A percentile compares a stretch with the other conserved stretches of the same genome.
Evolutionary conservation across 2,113 vertebrate genomes (phyloP).

Genomic region (Triplophysa tibetana): DNA sequence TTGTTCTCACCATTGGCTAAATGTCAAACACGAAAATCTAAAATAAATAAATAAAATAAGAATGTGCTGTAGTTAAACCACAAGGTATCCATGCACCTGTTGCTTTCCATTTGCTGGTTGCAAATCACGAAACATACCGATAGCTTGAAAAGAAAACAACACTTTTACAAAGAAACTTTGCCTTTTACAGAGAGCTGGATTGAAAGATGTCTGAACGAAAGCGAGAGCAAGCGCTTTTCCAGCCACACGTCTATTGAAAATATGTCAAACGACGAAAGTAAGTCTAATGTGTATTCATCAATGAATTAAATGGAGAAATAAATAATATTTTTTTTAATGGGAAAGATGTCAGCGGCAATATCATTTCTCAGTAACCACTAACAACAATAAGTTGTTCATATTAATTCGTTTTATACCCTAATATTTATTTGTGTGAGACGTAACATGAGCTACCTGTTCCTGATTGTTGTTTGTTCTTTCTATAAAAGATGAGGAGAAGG

Average conservation of each 20-base stretch:
- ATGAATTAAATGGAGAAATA: not conserved
- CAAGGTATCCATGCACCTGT: constrained; percentile 22
- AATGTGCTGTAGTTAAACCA: not conserved
- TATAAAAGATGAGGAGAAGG: constrained; percentile 94
- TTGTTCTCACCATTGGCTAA: not conserved
- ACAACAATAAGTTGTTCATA: too few relatives aligned
- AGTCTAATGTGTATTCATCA: constrained; percentile 63
- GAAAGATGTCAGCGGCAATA: too few relatives aligned
- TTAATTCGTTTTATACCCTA: constrained; percentile 5
- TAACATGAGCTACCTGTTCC: not conserved
- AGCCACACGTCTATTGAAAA: constrained; percentile 96
- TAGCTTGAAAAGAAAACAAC: not conserved
- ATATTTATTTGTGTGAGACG: constrained; percentile 19
- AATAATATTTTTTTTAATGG: not conserved
- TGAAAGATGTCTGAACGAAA: constrained; percentile 98
- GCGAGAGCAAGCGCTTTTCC: constrained; percentile 95
- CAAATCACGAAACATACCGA: not conserved
- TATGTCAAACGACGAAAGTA: constrained; percentile 98
- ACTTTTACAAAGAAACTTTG: constrained; percentile 18
- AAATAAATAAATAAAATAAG: not conserved
- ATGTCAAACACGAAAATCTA: not conserved
- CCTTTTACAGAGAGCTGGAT: constrained; percentile 95
- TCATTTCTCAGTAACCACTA: too few relatives aligned
- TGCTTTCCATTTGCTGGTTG: not conserved
- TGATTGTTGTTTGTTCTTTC: constrained; percentile 30